phyloP scores from a whole-genome alignment of 2,113 vertebrate genomes.

The Choloepus hoffmanni region DNA sequence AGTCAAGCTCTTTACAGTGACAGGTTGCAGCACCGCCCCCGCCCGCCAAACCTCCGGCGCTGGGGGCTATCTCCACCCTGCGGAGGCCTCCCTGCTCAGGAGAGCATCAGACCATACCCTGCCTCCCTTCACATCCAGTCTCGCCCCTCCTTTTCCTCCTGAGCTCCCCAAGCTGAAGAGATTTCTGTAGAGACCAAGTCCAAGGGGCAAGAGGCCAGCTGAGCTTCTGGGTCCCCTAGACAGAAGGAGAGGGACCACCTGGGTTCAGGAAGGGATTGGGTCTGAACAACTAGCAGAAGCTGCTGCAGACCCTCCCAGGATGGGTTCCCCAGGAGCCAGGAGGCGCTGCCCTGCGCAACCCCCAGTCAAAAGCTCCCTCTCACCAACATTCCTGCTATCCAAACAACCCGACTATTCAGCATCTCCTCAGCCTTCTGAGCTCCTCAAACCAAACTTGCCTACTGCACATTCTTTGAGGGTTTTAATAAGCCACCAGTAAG shows the following conservation, averaged over 20 bases:
- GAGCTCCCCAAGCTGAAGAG: not conserved
- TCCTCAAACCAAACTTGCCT: constrained; percentile 58
- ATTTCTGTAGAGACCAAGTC: not conserved
- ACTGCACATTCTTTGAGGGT: constrained; percentile 74
- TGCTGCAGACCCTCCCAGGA: not conserved
- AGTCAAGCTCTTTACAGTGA: not conserved
- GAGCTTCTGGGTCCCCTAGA: not conserved
- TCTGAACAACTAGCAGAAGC: not conserved
- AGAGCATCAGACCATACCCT: fast-evolving
- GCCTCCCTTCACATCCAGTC: not conserved
- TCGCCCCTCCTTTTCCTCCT: not conserved
- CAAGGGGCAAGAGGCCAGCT: not conserved
- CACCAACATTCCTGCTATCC: constrained; percentile 63
- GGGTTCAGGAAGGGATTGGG: not conserved
- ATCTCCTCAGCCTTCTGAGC: constrained; percentile 64
- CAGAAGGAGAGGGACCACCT: not conserved
- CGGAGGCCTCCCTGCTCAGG: not conserved
- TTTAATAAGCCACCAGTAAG: constrained; percentile 74
- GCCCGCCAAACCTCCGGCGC: no score
- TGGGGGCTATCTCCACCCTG: not conserved
- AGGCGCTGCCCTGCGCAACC: constrained; percentile 50
- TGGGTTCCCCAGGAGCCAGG: no score
- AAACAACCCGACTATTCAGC: constrained; percentile 76
- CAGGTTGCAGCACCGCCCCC: not conserved
- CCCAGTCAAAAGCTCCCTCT: constrained; percentile 57